These are phyloP conservation scores for Micromys minutus DNA, from an alignment of 2,113 vertebrate species.

Conservation along the genomic window DNA sequence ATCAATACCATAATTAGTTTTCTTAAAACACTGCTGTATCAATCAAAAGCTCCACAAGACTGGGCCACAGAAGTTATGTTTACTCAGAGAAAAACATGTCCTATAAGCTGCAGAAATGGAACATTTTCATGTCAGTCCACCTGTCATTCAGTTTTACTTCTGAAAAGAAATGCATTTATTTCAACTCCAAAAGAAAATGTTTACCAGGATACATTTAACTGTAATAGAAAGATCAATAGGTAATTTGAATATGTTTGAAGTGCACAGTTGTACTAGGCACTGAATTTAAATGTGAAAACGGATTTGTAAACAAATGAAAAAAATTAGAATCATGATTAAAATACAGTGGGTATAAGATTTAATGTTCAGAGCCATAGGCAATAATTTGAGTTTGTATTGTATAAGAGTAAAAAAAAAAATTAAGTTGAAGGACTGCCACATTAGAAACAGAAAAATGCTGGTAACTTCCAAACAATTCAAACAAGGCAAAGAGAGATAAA, in stretches of 20 bases:
- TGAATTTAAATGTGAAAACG: constrained; percentile 33
- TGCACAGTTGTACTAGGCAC: neutral
- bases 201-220: constrained; percentile 53
- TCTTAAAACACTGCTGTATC: constrained; percentile 13
- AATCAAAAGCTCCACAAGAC: neutral
- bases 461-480: neutral
- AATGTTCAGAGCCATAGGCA: neutral
- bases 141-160: neutral
- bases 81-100: neutral
- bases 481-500: neutral
- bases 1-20: constrained; percentile 75
- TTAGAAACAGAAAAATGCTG: neutral
- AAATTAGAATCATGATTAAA: neutral
- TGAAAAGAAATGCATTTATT: neutral
- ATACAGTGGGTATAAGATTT: neutral
- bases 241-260: constrained; percentile 67
- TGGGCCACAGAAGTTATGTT: neutral
- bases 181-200: constrained; percentile 36
- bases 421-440: neutral
- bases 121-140: neutral
- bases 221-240: constrained; percentile 74
- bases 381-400: neutral
- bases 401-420: neutral
- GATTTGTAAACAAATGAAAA: neutral
- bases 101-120: neutral